Conservation (phyloP, 1,140 invertebrate species). For the Drosophila albomicans region DNA sequence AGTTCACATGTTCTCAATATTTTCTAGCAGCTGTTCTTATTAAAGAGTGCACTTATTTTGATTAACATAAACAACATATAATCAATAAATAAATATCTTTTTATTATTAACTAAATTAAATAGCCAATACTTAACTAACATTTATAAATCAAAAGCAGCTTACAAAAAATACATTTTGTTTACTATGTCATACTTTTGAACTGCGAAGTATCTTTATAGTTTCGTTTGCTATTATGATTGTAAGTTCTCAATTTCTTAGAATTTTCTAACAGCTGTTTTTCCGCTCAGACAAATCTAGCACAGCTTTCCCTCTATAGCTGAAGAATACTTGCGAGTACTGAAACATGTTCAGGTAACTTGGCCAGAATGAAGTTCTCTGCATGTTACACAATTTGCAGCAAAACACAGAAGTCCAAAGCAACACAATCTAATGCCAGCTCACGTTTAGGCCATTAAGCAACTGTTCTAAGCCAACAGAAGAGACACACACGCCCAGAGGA, state of each 20-base stretch:
- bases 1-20: no score
- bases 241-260: neutral
- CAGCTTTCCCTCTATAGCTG: neutral
- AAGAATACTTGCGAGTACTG: neutral
- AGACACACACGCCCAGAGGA: slow-evolving; percentile 10
- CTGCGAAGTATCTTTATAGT: no score
- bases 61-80: no score
- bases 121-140: no score
- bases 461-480: slow-evolving; percentile 24
- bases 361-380: slow-evolving; percentile 5
- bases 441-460: slow-evolving; percentile 65
- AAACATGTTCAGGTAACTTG: slow-evolving; percentile 4
- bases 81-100: no score
- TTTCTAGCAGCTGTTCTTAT: no score
- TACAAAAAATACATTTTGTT: no score
- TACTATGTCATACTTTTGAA: no score
- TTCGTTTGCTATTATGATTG: neutral
- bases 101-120: no score
- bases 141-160: no score
- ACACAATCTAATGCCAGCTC: slow-evolving; percentile 43
- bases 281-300: neutral
- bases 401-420: slow-evolving; percentile 1
- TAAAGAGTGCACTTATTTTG: no score
- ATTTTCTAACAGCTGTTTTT: neutral
- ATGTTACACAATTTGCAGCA: slow-evolving; percentile 15